Percentiles rank a stretch among this genome's conserved stretches.
These are phyloP conservation scores for Nyctibius grandis DNA, from an alignment of 2,797 vertebrate genomes.

Conservation along the genomic window DNA sequence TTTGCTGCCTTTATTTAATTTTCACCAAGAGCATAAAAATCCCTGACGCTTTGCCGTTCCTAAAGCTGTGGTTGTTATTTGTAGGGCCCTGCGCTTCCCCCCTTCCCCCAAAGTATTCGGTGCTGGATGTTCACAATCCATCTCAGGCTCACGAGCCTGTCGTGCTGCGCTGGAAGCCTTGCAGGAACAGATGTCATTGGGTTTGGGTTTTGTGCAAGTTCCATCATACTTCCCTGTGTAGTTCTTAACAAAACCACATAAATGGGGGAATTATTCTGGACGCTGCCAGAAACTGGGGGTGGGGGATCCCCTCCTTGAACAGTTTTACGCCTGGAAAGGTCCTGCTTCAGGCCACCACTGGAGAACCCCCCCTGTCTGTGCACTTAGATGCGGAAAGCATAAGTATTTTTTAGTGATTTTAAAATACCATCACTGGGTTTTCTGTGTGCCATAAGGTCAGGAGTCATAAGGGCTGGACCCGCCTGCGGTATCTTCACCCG, in stretches of 20 bases:
- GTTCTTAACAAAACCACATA: background rate
- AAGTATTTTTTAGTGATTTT: background rate
- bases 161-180: fast-evolving
- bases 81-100: background rate
- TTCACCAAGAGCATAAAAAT: background rate
- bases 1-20: background rate
- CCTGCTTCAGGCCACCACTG: background rate
- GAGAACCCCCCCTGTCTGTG: background rate
- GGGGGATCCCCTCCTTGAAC: background rate
- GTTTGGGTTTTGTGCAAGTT: background rate
- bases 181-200: background rate
- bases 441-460: background rate
- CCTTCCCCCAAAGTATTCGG: background rate
- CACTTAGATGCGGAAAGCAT: background rate
- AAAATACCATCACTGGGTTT: background rate
- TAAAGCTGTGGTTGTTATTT: background rate
- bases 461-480: background rate
- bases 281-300: background rate
- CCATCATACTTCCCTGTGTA: background rate
- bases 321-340: background rate
- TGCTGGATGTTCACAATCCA: background rate
- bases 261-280: background rate
- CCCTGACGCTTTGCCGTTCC: background rate
- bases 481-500: background rate
- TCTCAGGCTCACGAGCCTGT: background rate